A percentile compares a stretch with the other conserved stretches of the same genome.
phyloP scores from a whole-genome alignment of 2,113 vertebrate genomes.

The Callipepla squamata region DNA sequence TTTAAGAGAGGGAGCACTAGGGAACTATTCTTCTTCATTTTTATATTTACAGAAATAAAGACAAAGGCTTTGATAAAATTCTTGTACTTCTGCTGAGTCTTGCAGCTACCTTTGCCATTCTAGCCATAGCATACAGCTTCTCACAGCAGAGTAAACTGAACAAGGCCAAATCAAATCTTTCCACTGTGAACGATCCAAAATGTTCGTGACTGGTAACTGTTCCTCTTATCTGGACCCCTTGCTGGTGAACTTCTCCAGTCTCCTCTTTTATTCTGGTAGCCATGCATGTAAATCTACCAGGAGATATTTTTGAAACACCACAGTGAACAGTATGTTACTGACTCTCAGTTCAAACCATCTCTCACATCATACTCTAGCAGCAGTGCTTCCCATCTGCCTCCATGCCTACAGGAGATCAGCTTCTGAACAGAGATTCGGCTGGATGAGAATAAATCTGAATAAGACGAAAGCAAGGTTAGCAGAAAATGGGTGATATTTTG shows the following conservation, averaged over 20 bases:
- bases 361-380: slow-evolving; percentile 36
- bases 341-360: slow-evolving; percentile 36
- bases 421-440: slow-evolving; percentile 52
- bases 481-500: slow-evolving; percentile 15
- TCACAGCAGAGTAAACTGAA: neutral
- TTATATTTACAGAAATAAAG: neutral
- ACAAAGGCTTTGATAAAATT: neutral
- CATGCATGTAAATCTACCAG: slow-evolving; percentile 10
- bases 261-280: slow-evolving; percentile 28
- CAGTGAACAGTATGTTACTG: slow-evolving; percentile 49
- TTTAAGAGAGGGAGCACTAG: neutral
- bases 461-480: slow-evolving; percentile 21
- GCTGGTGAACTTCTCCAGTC: slow-evolving; percentile 24
- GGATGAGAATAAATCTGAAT: slow-evolving; percentile 38
- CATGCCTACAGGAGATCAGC: slow-evolving; percentile 43
- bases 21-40: neutral
- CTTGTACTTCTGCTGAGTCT: neutral
- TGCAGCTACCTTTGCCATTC: neutral
- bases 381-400: slow-evolving; percentile 57
- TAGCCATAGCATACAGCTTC: rapidly evolving
- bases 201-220: neutral
- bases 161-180: neutral
- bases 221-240: neutral
- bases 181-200: neutral
- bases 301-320: slow-evolving; percentile 46